phyloP scores from a whole-genome alignment of 2,888 invertebrate species.

The Tanytarsus gracilentus region DNA sequence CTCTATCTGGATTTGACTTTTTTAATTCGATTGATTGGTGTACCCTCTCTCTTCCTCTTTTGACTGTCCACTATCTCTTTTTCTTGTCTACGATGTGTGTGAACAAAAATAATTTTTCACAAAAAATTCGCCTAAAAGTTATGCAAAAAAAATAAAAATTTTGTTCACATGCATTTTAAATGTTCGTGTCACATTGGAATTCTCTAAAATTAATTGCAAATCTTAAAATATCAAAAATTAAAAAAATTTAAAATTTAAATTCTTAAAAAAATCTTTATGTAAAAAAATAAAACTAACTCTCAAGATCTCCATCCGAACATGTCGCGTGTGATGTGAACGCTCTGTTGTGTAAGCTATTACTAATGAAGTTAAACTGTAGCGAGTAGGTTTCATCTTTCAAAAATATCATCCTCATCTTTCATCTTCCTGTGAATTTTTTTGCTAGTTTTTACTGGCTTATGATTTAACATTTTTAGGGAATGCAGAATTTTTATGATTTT shows the following conservation, averaged over 20 bases:
- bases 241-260: neutral
- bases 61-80: neutral
- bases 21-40: constrained; percentile 19
- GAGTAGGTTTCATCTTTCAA: neutral
- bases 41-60: constrained; percentile 27
- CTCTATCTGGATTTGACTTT: constrained; percentile 13
- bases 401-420: constrained; percentile 14
- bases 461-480: too few relatives aligned
- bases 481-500: too few relatives aligned
- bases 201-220: too few relatives aligned
- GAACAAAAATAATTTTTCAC: neutral
- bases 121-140: neutral
- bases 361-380: constrained; percentile 14
- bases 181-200: too few relatives aligned
- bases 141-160: neutral
- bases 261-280: too few relatives aligned
- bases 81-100: neutral
- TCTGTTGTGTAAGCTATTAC: too few relatives aligned
- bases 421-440: constrained; percentile 17
- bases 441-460: too few relatives aligned
- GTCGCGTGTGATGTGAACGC: too few relatives aligned
- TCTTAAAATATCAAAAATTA: too few relatives aligned
- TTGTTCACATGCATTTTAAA: too few relatives aligned
- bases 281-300: too few relatives aligned
- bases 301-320: too few relatives aligned